Conservation (phyloP, 2,113 vertebrate genomes). For the Madoqua kirkii region DNA sequence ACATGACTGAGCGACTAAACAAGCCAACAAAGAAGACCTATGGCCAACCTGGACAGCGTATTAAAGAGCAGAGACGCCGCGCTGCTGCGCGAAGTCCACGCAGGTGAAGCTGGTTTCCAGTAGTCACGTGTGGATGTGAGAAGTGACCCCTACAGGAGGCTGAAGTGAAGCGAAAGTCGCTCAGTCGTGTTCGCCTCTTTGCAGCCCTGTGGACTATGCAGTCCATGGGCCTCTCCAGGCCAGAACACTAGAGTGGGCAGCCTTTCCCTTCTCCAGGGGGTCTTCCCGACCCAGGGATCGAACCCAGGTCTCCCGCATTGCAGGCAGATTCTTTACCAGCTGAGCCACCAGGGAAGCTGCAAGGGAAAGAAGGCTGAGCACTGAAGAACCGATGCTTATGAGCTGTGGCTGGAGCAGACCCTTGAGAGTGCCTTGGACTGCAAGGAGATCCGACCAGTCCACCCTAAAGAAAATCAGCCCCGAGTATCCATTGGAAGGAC, state of each 20-base stretch:
- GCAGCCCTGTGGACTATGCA: not conserved
- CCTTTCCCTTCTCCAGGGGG: not conserved
- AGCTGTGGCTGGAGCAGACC: not conserved
- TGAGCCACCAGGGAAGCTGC: not conserved
- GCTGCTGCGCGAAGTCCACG: not conserved
- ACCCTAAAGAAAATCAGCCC: not conserved
- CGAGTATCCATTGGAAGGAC: not conserved
- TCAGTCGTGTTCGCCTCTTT: not conserved
- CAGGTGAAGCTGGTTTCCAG: not conserved
- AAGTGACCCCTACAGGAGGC: not conserved
- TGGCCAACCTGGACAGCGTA: accelerated
- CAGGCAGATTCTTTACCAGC: not conserved
- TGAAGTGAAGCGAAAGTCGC: not conserved
- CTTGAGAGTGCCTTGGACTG: not conserved
- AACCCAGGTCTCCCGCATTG: not conserved
- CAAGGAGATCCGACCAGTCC: not conserved
- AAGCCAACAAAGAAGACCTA: not conserved
- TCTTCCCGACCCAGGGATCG: not conserved
- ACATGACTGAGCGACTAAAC: accelerated
- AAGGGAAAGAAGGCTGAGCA: not conserved
- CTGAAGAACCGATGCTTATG: accelerated
- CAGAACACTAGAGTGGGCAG: not conserved
- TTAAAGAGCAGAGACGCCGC: accelerated
- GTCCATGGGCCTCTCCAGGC: not conserved
- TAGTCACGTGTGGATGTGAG: not conserved